Conservation (phyloP, 1,140 invertebrate genomes). For the Drosophila busckii region DNA sequence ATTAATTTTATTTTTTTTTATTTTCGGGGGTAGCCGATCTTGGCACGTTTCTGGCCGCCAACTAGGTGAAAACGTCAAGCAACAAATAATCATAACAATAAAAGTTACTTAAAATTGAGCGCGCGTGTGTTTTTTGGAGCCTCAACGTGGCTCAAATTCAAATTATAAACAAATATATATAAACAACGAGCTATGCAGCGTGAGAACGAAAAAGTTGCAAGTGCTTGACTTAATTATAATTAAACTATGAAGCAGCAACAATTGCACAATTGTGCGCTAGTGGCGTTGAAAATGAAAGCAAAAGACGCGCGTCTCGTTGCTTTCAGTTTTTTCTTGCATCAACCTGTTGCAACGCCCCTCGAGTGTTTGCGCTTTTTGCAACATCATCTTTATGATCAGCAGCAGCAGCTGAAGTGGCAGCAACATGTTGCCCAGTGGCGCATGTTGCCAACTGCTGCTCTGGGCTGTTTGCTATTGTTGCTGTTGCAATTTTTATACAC, state of each 20-base stretch:
- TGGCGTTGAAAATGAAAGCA: conserved; percentile 55
- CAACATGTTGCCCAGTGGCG: conserved; percentile 7
- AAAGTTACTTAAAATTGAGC: conserved; percentile 58
- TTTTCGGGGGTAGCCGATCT: conserved; percentile 52
- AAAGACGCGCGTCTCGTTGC: conserved; percentile 27
- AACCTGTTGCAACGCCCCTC: conserved; percentile 22
- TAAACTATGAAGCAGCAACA: conserved; percentile 17
- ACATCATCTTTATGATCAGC: conserved; percentile 67
- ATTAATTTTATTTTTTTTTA: conserved; percentile 61
- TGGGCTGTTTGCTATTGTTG: conserved; percentile 3
- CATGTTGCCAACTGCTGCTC: conserved; percentile 3
- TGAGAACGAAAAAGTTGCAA: conserved; percentile 53
- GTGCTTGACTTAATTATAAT: conserved; percentile 24
- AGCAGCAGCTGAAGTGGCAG: conserved; percentile 2
- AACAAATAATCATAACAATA: conserved; percentile 60
- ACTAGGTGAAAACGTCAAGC: conserved; percentile 51
- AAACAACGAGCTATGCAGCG: conserved; percentile 15
- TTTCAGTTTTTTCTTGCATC: conserved; percentile 66
- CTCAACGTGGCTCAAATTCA: conserved; percentile 36
- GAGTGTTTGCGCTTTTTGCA: conserved; percentile 32
- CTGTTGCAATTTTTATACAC: conserved; percentile 46
- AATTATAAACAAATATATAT: conserved; percentile 12
- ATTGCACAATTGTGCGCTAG: conserved; percentile 6
- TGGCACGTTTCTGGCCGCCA: conserved; percentile 67
- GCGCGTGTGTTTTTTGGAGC: conserved; percentile 47